Conservation (phyloP, 1,140 invertebrate species). For the Drosophila arawakana region DNA sequence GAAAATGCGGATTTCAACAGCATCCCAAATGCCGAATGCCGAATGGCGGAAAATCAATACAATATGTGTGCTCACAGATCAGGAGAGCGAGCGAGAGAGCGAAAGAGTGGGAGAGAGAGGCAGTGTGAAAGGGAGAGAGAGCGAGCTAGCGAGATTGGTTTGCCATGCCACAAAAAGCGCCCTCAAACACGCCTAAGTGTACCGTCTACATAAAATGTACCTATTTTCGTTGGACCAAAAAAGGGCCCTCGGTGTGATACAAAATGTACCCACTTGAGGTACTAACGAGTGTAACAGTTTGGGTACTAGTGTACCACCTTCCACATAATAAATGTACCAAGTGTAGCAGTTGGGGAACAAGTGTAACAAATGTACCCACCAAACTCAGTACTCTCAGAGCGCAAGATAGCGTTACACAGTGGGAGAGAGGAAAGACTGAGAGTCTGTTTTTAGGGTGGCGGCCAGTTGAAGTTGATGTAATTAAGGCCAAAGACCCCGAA, state of each 20-base stretch:
- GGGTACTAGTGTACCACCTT: too few species aligned
- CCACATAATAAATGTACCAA: too few species aligned
- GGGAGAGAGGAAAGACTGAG: slow-evolving; percentile 9
- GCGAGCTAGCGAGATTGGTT: background rate
- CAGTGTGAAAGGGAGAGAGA: background rate
- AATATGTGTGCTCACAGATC: slow-evolving; percentile 11
- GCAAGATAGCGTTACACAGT: background rate
- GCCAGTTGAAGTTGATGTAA: slow-evolving; percentile 57
- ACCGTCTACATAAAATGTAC: too few species aligned
- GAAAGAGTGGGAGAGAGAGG: background rate
- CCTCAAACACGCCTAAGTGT: too few species aligned
- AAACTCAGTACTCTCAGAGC: background rate
- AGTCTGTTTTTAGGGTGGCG: slow-evolving; percentile 41
- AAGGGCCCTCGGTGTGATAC: slow-evolving; percentile 3
- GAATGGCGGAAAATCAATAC: slow-evolving; percentile 69
- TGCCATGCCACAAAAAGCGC: slow-evolving; percentile 7
- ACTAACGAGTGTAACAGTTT: too few species aligned
- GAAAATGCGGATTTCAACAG: slow-evolving; percentile 65
- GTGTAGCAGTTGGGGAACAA: too few species aligned
- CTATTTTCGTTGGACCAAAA: background rate
- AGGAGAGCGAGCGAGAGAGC: slow-evolving; percentile 7
- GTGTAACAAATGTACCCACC: too few species aligned
- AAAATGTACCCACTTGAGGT: too few species aligned
- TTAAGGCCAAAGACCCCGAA: slow-evolving; percentile 69
- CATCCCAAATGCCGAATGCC: slow-evolving; percentile 55